These are phyloP conservation scores for Pegoplata infirma DNA, from an alignment of 2,888 invertebrate genomes.

Conservation along the genomic window DNA sequence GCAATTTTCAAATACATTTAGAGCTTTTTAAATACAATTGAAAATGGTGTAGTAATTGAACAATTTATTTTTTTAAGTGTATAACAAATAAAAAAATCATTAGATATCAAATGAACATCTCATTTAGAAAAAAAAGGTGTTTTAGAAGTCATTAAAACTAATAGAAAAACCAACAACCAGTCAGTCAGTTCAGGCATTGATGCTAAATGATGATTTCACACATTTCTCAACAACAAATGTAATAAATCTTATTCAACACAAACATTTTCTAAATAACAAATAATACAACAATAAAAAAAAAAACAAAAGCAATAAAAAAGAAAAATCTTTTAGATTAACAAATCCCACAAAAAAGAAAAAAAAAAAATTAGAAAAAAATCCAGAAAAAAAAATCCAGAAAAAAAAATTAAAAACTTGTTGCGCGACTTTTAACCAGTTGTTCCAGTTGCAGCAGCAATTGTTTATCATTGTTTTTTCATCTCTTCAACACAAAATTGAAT, in stretches of 20 bases:
- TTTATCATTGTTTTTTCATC: conserved; percentile 10
- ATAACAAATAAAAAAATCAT: no score
- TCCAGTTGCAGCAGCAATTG: not conserved
- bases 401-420: conserved; percentile 32
- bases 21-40: no score
- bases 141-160: conserved; percentile 36
- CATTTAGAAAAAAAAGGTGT: conserved; percentile 31
- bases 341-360: not conserved
- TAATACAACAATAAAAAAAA: not conserved
- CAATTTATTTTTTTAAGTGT: no score
- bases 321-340: not conserved
- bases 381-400: not conserved
- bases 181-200: conserved; percentile 31
- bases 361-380: not conserved
- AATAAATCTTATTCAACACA: conserved; percentile 50
- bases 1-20: no score
- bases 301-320: not conserved
- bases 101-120: not conserved
- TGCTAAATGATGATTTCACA: conserved; percentile 44
- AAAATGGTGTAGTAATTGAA: no score
- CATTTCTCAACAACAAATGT: conserved; percentile 26
- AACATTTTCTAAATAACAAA: not conserved
- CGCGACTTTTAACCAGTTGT: conserved; percentile 35
- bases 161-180: conserved; percentile 36
- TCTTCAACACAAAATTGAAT: not conserved